phyloP scores from a whole-genome alignment of 2,113 vertebrate genomes.

The Antechinus stuartii region DNA sequence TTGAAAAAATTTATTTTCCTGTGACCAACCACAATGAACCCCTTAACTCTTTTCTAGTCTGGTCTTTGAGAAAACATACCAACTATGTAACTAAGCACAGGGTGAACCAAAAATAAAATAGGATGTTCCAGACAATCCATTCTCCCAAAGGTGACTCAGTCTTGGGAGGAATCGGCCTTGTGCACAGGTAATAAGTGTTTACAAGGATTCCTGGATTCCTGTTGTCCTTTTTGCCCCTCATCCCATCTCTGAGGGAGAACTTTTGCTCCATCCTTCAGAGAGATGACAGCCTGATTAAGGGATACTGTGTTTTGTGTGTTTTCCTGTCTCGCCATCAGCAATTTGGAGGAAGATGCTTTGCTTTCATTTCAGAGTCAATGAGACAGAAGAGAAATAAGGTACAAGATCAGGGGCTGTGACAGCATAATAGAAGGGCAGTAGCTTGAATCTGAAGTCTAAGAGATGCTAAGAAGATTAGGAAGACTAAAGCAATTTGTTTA shows the following conservation, averaged over 20 bases:
- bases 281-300: background rate
- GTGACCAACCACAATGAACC: too few species aligned
- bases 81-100: too few species aligned
- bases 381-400: background rate
- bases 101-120: too few species aligned
- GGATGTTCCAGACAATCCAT: too few species aligned
- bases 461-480: background rate
- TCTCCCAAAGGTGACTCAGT: too few species aligned
- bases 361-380: background rate
- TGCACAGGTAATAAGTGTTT: background rate
- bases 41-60: too few species aligned
- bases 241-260: background rate
- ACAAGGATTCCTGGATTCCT: background rate
- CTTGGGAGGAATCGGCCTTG: too few species aligned
- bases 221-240: background rate
- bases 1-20: too few species aligned
- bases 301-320: background rate
- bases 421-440: background rate
- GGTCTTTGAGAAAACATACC: too few species aligned
- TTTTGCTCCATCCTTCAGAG: background rate
- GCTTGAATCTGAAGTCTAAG: background rate
- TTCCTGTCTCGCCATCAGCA: background rate
- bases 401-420: background rate
- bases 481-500: background rate
- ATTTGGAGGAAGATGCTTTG: slow-evolving; percentile 10